Percentiles rank a stretch among this genome's conserved stretches.
phyloP scores from a whole-genome alignment of 2,113 vertebrate genomes.

The Phrynocephalus versicolor region DNA sequence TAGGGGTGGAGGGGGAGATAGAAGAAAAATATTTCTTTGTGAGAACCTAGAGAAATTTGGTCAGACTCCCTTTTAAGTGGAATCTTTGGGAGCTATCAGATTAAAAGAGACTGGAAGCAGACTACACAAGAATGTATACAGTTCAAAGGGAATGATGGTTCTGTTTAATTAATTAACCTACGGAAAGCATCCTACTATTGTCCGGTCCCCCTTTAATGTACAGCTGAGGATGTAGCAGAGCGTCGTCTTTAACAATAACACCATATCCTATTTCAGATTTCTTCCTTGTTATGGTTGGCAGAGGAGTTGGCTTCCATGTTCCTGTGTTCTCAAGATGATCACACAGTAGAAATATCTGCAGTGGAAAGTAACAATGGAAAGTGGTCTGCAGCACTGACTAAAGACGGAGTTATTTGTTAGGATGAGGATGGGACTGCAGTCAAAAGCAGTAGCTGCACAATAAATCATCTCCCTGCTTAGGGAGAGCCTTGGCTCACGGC shows the following conservation, averaged over 20 bases:
- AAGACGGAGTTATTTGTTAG: not conserved
- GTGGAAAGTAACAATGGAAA: not conserved
- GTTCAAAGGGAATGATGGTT: slow-evolving; percentile 8
- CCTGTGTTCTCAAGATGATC: not conserved
- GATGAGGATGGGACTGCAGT: not conserved
- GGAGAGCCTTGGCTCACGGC: not conserved
- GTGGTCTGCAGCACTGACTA: not conserved
- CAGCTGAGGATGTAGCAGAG: not conserved
- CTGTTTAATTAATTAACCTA: slow-evolving; percentile 36
- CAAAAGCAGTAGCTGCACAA: not conserved
- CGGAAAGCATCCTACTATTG: slow-evolving; percentile 7
- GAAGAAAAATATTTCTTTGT: not conserved
- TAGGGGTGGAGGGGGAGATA: not conserved
- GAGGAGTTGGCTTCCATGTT: not conserved
- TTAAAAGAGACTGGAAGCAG: slow-evolving; percentile 19
- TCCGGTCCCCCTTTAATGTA: slow-evolving; percentile 12
- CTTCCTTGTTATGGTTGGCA: not conserved
- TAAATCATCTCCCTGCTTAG: not conserved
- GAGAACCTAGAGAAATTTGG: not conserved
- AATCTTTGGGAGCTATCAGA: slow-evolving; percentile 8
- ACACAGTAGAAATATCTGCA: slow-evolving; percentile 4
- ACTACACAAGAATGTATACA: not conserved
- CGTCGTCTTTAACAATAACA: slow-evolving; percentile 12
- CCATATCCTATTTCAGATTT: slow-evolving; percentile 13
- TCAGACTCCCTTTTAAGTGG: slow-evolving; percentile 18